Evolutionary conservation across 2,888 invertebrate genomes (phyloP).

Genomic region (Sinohyriopsis cumingii): DNA sequence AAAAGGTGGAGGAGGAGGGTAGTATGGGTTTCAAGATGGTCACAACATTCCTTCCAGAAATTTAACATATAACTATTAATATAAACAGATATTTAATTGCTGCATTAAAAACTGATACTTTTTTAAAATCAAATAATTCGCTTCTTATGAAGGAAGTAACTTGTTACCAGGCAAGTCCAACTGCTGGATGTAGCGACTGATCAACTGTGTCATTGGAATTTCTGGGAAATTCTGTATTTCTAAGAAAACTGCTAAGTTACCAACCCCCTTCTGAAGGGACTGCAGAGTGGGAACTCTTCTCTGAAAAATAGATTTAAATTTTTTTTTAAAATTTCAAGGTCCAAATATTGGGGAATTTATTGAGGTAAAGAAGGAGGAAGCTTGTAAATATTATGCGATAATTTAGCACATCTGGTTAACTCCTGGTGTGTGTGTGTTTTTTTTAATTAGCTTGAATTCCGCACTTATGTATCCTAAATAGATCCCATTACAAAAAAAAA

Average conservation of each 20-base stretch:
- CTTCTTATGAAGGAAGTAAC: neutral
- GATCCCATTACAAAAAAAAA: too few relatives aligned
- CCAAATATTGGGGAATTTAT: neutral
- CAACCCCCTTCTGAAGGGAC: constrained; percentile 21
- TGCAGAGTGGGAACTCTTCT: constrained; percentile 9
- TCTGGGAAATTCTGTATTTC: constrained; percentile 30
- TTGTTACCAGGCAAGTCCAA: constrained; percentile 53
- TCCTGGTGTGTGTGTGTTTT: too few relatives aligned
- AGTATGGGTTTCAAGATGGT: too few relatives aligned
- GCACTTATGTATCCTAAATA: too few relatives aligned
- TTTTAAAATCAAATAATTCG: neutral
- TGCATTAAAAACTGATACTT: neutral
- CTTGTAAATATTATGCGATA: too few relatives aligned
- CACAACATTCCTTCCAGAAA: neutral
- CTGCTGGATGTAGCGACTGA: constrained; percentile 40
- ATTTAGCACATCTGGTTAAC: too few relatives aligned
- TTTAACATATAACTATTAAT: neutral
- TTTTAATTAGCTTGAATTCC: too few relatives aligned
- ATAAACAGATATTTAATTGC: neutral
- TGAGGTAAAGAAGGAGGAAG: neutral
- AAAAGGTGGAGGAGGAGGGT: too few relatives aligned
- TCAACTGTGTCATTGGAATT: constrained; percentile 34
- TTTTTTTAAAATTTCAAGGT: neutral
- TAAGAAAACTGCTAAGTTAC: constrained; percentile 32
- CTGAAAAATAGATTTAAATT: constrained; percentile 15